Evolutionary conservation across 2,797 vertebrate genomes (phyloP).

Genomic region (Bovichtus diacanthus): DNA sequence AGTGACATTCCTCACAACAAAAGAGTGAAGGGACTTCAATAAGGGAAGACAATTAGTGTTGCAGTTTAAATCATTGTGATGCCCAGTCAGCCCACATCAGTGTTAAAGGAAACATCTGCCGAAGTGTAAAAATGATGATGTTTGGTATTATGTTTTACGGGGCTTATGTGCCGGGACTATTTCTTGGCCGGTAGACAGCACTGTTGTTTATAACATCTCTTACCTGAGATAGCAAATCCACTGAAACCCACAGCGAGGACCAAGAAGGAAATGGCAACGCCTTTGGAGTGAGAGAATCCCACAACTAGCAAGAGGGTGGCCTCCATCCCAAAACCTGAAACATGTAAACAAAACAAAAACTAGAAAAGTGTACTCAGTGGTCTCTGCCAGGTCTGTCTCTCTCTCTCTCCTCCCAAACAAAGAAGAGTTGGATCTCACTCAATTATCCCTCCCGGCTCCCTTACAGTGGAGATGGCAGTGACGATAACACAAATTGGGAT

Average conservation of each 20-base stretch:
- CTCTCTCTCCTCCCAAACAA: too few relatives aligned
- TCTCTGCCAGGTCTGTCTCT: too few relatives aligned
- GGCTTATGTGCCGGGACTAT: neutral
- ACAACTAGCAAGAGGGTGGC: conserved; percentile 93
- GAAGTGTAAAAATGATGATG: neutral
- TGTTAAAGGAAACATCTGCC: neutral
- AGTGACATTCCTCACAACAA: neutral
- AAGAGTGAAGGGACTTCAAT: neutral
- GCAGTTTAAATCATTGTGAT: neutral
- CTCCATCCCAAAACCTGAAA: conserved; percentile 92
- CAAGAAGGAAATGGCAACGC: conserved; percentile 91
- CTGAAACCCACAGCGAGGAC: conserved; percentile 94
- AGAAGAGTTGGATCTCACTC: too few relatives aligned
- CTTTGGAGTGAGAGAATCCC: conserved; percentile 92
- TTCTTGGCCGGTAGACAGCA: neutral
- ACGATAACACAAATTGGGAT: too few relatives aligned
- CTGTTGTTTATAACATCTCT: conserved; percentile 29
- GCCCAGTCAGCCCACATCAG: neutral
- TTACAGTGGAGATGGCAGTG: too few relatives aligned
- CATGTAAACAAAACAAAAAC: conserved; percentile 9
- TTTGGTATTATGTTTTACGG: neutral
- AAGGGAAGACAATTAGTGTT: neutral
- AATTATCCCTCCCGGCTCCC: too few relatives aligned
- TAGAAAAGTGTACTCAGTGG: too few relatives aligned
- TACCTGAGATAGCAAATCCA: conserved; percentile 94